Base-by-base conservation (phyloP, 2,113 vertebrate genomes). In the Mirounga angustirostris region DNA sequence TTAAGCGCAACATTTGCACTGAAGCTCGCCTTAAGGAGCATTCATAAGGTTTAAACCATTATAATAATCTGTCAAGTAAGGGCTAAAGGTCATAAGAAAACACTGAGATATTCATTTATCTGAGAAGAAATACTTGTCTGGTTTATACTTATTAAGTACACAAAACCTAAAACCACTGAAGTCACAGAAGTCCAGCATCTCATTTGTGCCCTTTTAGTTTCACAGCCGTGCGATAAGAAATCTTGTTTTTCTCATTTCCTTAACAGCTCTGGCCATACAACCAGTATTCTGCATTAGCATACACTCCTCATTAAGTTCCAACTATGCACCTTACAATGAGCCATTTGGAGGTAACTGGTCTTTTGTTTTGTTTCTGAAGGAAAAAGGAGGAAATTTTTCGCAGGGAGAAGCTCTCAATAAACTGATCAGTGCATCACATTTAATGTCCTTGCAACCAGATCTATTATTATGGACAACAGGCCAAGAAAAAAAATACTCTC, bases 391-490 rank as follows among this genome's bases (percentile, higher is more conserved):
- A 19, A 24, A 24, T 36, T 94, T 96, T 94, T 95, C 76, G 67
- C 76, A 16, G 9, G 69, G 46, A 80, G 84, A 89, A 94, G 30
- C 71, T 96, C 36, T 46, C 12, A 73, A 54, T 58, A 94, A 93
- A 94, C 46, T 43, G 19, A 94, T 61, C 3, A 33, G n/a, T 30
- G 50, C 28, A 67, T 52, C 52, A 36, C 3, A 71, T 26, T 54
- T 81, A 52, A 92, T 90, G 88, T 97, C 40, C 78, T 94, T 86
- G 21, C n/a, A 97, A 78, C 24, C 36, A 90, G 28, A 67, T 94
- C 67, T 97, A 82, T 36, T 61, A 76, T 21, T n/a, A 81, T 83
- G 22, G n/a, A 90, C 40, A 65, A 80, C 0, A 76, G 43, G 15
- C 11, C 71, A 97, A 61, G 61, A 83, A 83, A 95, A 93, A 40